Conservation (phyloP, 1,140 invertebrate species). For the Bombus superbus region DNA sequence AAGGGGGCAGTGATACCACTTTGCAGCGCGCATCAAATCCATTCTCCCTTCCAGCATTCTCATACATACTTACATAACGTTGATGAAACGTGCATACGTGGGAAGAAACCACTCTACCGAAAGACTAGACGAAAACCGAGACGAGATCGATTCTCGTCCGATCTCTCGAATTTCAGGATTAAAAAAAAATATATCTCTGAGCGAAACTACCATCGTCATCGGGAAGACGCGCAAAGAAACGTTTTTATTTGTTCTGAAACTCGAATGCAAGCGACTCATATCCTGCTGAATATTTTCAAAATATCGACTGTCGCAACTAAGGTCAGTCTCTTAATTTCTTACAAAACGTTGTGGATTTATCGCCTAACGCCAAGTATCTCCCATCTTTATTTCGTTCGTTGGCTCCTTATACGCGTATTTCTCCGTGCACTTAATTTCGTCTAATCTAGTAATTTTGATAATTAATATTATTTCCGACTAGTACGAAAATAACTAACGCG, state of each 20-base stretch:
- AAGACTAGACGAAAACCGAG: not conserved
- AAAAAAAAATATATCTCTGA: not conserved
- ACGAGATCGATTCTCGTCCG: not conserved
- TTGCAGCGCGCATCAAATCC: slow-evolving; percentile 41
- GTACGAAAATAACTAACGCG: not conserved
- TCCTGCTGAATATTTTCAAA: too few relatives aligned
- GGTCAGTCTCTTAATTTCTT: too few relatives aligned
- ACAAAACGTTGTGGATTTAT: too few relatives aligned
- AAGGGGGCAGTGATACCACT: slow-evolving; percentile 43
- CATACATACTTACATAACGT: slow-evolving; percentile 52
- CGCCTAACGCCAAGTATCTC: too few relatives aligned
- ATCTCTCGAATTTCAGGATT: not conserved
- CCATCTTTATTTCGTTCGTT: too few relatives aligned
- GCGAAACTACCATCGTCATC: too few relatives aligned
- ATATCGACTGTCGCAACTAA: too few relatives aligned
- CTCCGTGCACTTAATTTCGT: too few relatives aligned
- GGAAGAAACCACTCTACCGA: not conserved
- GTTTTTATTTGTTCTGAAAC: too few relatives aligned
- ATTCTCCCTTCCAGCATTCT: slow-evolving; percentile 36
- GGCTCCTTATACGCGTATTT: too few relatives aligned
- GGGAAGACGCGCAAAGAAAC: too few relatives aligned
- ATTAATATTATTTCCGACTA: not conserved
- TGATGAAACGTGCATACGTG: slow-evolving; percentile 12
- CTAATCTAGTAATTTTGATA: not conserved
- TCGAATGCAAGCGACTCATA: too few relatives aligned